Conservation (phyloP, 1,140 invertebrate species). For the Drosophila murphyi region DNA sequence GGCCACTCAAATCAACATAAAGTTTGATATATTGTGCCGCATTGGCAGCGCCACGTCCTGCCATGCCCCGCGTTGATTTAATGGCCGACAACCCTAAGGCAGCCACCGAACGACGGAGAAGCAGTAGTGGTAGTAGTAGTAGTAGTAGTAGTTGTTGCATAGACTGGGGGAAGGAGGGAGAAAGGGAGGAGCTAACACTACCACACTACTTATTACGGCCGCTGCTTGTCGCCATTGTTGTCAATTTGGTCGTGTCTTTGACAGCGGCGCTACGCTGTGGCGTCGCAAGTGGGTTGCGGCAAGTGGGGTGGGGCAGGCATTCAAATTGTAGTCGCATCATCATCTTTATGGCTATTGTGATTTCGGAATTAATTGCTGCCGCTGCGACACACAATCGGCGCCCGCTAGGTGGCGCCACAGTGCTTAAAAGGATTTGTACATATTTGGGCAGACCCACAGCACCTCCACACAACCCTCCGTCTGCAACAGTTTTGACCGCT, state of each 20-base stretch:
- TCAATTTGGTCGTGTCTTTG: constrained; percentile 72
- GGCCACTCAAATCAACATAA: constrained; percentile 82
- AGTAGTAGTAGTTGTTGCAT: background rate
- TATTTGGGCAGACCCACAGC: constrained; percentile 6
- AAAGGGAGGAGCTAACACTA: constrained; percentile 22
- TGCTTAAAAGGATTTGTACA: constrained; percentile 77
- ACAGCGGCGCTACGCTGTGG: constrained; percentile 39
- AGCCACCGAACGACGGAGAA: background rate
- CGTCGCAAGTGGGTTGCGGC: background rate
- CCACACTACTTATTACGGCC: constrained; percentile 75
- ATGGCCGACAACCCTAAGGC: constrained; percentile 59
- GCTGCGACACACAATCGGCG: constrained; percentile 48
- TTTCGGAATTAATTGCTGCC: constrained; percentile 79
- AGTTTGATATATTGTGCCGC: constrained; percentile 82
- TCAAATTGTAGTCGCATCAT: constrained; percentile 81
- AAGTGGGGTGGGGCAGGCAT: constrained; percentile 38
- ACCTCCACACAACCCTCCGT: background rate
- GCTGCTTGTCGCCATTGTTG: constrained; percentile 79
- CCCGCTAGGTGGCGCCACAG: constrained; percentile 66
- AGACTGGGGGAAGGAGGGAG: background rate
- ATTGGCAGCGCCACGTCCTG: constrained; percentile 64
- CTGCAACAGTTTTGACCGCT: constrained; percentile 33
- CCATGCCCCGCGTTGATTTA: constrained; percentile 80
- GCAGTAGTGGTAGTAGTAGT: background rate
- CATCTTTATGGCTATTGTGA: constrained; percentile 83